Conservation (phyloP, 2,113 vertebrate species). For the Phrynocephalus versicolor region DNA sequence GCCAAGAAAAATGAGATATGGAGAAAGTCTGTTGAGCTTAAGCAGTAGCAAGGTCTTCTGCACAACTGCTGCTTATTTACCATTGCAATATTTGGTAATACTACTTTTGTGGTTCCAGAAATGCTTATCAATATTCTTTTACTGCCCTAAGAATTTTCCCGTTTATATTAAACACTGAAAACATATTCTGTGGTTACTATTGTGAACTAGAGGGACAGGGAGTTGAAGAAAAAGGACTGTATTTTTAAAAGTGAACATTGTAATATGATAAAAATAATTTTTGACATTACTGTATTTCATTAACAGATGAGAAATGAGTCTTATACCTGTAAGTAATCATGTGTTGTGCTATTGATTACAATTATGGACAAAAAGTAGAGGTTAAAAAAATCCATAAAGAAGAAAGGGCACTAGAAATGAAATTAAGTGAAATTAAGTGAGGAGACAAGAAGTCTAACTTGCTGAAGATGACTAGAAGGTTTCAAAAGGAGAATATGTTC, state of each 20-base stretch:
- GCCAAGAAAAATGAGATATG: conserved; percentile 11
- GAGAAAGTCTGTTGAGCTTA: not conserved
- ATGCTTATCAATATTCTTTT: not conserved
- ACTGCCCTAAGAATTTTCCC: not conserved
- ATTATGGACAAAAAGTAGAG: not conserved
- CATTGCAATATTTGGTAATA: not conserved
- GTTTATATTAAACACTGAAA: not conserved
- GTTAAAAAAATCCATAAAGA: not conserved
- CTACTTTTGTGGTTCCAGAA: not conserved
- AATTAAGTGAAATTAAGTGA: not conserved
- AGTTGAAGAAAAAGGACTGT: not conserved
- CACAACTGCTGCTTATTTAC: not conserved
- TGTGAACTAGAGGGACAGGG: not conserved
- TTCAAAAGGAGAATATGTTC: not conserved
- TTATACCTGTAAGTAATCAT: too few species aligned
- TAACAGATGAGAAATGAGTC: not conserved
- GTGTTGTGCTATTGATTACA: not conserved
- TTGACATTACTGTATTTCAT: not conserved
- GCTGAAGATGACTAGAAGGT: not conserved
- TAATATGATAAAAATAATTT: not conserved
- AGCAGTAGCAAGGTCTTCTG: not conserved
- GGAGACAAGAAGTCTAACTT: not conserved
- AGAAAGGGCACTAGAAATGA: not conserved
- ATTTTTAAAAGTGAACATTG: not conserved
- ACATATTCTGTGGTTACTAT: not conserved